phyloP scores from a whole-genome alignment of 2,888 invertebrate genomes.

The Noctuana brunneofusca region DNA sequence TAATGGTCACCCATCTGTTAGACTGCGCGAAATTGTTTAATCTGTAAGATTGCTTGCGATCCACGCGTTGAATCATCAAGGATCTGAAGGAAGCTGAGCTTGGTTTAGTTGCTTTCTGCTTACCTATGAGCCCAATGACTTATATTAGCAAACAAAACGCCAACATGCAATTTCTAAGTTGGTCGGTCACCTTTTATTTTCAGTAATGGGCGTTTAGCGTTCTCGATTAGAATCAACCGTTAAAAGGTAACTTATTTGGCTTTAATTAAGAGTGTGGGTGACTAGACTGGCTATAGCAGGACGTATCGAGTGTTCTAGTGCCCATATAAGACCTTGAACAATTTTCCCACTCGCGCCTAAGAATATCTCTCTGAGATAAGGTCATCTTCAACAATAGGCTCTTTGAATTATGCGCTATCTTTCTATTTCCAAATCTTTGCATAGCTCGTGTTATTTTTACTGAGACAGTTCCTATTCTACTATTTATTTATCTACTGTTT shows the following conservation, averaged over 20 bases:
- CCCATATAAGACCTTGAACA: constrained; percentile 47
- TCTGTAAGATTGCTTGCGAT: too few species aligned
- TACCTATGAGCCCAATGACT: too few species aligned
- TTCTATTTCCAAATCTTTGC: neutral
- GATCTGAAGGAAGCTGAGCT: too few species aligned
- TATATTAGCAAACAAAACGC: neutral
- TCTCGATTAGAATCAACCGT: constrained; percentile 11
- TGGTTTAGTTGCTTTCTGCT: too few species aligned
- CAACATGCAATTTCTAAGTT: neutral
- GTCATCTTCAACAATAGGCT: constrained; percentile 34
- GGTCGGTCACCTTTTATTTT: neutral
- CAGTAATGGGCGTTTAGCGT: neutral
- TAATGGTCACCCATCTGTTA: too few species aligned
- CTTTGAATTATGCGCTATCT: constrained; percentile 6
- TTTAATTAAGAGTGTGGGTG: constrained; percentile 67
- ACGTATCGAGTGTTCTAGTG: constrained; percentile 37
- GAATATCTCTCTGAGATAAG: constrained; percentile 37
- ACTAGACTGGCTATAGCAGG: constrained; percentile 53
- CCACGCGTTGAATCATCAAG: too few species aligned
- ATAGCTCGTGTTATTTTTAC: neutral
- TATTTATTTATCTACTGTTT: too few species aligned
- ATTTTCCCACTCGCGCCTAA: constrained; percentile 62
- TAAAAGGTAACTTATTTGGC: constrained; percentile 47
- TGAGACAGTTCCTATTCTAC: neutral
- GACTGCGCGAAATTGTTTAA: too few species aligned